phyloP scores from a whole-genome alignment of 2,888 invertebrate species.

The Sinotaia quadrata region DNA sequence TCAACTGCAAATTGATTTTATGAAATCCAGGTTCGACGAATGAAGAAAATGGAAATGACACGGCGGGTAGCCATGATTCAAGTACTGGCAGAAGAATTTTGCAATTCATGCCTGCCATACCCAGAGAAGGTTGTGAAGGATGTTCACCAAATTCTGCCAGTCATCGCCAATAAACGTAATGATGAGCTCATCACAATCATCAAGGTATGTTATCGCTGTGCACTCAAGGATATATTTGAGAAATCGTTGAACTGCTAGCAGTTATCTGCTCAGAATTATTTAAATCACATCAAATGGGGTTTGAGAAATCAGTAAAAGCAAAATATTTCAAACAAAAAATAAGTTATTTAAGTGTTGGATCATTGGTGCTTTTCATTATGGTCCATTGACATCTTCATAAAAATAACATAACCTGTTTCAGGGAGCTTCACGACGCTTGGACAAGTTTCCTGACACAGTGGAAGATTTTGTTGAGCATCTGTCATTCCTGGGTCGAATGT shows the following conservation, averaged over 20 bases:
- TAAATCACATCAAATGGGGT: no score
- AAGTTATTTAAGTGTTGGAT: no score
- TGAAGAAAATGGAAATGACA: slow-evolving; percentile 62
- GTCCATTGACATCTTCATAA: neutral
- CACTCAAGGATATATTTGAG: no score
- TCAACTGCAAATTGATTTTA: no score
- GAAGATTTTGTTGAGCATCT: slow-evolving; percentile 73
- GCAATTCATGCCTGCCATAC: slow-evolving; percentile 62
- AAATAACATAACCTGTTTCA: slow-evolving; percentile 33
- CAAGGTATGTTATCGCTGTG: slow-evolving; percentile 67
- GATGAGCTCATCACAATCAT: slow-evolving; percentile 69
- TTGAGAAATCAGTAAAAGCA: slow-evolving; percentile 1
- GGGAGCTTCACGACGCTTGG: slow-evolving; percentile 70
- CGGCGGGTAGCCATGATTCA: slow-evolving; percentile 64
- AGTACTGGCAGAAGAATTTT: slow-evolving; percentile 57
- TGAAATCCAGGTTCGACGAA: slow-evolving; percentile 61
- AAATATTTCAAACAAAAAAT: no score
- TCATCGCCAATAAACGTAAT: slow-evolving; percentile 67
- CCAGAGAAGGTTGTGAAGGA: slow-evolving; percentile 60
- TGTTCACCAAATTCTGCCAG: slow-evolving; percentile 61
- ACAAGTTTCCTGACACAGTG: slow-evolving; percentile 66
- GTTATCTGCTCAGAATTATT: no score
- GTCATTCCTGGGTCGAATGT: slow-evolving; percentile 69
- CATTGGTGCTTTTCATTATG: no score
- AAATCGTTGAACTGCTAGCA: no score